phyloP scores from a whole-genome alignment of 2,888 invertebrate species.

The Drosophila prostipennis region DNA sequence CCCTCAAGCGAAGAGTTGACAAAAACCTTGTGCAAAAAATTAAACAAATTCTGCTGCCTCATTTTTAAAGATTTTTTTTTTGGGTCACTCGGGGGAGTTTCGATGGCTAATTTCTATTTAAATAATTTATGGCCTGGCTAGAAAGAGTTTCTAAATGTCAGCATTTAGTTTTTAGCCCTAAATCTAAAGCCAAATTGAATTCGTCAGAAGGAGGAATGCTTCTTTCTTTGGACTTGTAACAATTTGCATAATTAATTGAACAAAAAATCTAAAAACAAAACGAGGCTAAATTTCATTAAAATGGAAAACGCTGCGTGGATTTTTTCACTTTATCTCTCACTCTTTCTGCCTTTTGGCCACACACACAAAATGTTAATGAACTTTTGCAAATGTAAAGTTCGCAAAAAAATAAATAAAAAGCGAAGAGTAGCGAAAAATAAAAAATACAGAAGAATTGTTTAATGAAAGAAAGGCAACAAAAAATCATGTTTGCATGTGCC shows the following conservation, averaged over 20 bases:
- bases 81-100: constrained; percentile 69
- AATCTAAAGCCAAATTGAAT: constrained; percentile 34
- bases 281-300: constrained; percentile 52
- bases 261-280: constrained; percentile 29
- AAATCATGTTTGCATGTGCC: constrained; percentile 65
- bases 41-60: constrained; percentile 20
- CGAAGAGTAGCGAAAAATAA: constrained; percentile 23
- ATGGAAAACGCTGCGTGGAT: constrained; percentile 51
- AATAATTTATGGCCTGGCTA: constrained; percentile 46
- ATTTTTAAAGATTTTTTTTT: constrained; percentile 11
- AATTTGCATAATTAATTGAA: constrained; percentile 66
- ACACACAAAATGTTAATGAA: constrained; percentile 69
- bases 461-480: constrained; percentile 49
- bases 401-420: constrained; percentile 31
- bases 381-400: constrained; percentile 58
- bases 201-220: constrained; percentile 26
- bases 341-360: constrained; percentile 20
- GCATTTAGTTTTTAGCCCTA: constrained; percentile 20
- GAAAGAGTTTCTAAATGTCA: constrained; percentile 46
- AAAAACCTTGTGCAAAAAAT: constrained; percentile 28
- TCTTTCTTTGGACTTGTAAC: constrained; percentile 21
- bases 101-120: constrained; percentile 41
- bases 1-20: constrained; percentile 45
- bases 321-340: constrained; percentile 6
- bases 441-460: constrained; percentile 43